Base-by-base conservation (phyloP, 2,113 vertebrate genomes). In the Cyanoderma ruficeps region DNA sequence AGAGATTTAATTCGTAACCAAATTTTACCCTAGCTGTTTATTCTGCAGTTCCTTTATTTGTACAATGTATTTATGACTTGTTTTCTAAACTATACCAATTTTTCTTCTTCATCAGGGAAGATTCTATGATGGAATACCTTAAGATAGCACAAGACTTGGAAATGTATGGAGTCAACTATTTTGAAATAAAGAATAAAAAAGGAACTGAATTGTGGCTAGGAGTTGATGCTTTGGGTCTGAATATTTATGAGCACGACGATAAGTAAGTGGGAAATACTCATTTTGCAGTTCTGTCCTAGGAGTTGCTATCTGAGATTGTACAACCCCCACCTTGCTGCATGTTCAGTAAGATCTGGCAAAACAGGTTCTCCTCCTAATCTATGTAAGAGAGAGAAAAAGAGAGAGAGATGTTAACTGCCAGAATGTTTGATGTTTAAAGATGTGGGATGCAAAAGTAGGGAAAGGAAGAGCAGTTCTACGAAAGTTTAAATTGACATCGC, bases 91-190 rank as follows among this genome's bases (percentile, higher is more conserved):
- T 33, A 15, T 91, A 22, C 19, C 14, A 10, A 84, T 74, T 86
- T 80, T 69, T 91, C 35, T 92, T 97, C 84, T 97, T 95, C 61
- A 91, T 96, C 94, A 99, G 99, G 97, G 99, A 99, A 97, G 99
- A 99, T 97, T 99, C 99, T 8, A 99, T 99, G 99, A 99, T 99
- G 99, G 99, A 99, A 93, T 99, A 99, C 91, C 98, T 99, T 81
- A 99, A 99, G 97, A 99, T 99, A 77, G 99, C 99, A 44, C 99
- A 99, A 96, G 99, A 99, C 97, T 96, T 99, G 96, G 99, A 99
- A 98, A 99, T 99, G 99, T 99, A 99, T 65, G 99, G 99, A 19
- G 99, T 99, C 90, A 99, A 99, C 98, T 99, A 99, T 98, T 99
- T 99, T 98, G 99, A 99, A 98, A 99, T 99, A 97, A 99, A 99